These are phyloP conservation scores for Lepidocyrtinus sp. DNA, from an alignment of 2,888 invertebrate species.

Conservation along the genomic window DNA sequence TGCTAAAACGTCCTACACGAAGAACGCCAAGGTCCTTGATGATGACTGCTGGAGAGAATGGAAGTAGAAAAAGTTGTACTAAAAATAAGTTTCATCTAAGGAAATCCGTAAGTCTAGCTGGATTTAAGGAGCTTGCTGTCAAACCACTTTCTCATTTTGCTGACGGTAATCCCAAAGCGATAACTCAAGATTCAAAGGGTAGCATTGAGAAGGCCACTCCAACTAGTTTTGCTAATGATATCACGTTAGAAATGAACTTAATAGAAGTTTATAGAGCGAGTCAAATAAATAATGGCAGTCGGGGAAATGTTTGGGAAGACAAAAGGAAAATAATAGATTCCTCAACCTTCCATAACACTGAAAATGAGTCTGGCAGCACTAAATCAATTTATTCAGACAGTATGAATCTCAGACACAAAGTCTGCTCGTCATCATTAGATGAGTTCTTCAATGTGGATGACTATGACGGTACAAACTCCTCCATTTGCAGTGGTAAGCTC, in stretches of 20 bases:
- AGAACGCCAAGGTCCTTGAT: neutral
- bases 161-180: neutral
- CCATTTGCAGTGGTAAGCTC: constrained; percentile 15
- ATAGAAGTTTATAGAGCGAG: neutral
- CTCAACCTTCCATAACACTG: neutral
- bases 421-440: neutral
- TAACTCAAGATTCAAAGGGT: neutral
- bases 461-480: neutral
- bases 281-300: neutral
- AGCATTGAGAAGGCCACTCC: neutral
- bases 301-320: neutral
- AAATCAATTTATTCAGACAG: neutral
- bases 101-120: constrained; percentile 31
- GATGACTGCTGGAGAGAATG: constrained; percentile 3
- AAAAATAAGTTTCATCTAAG: constrained; percentile 12
- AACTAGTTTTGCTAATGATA: neutral
- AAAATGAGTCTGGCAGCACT: constrained; percentile 28
- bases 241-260: neutral
- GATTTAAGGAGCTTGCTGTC: constrained; percentile 28
- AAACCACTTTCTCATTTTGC: constrained; percentile 7
- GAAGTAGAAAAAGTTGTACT: neutral
- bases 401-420: neutral
- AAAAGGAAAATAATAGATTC: constrained; percentile 5
- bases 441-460: neutral
- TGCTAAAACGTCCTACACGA: too few species aligned